A percentile compares a stretch with the other conserved stretches of the same genome.
phyloP scores from a whole-genome alignment of 1,140 invertebrate species.

The Asobara japonica region DNA sequence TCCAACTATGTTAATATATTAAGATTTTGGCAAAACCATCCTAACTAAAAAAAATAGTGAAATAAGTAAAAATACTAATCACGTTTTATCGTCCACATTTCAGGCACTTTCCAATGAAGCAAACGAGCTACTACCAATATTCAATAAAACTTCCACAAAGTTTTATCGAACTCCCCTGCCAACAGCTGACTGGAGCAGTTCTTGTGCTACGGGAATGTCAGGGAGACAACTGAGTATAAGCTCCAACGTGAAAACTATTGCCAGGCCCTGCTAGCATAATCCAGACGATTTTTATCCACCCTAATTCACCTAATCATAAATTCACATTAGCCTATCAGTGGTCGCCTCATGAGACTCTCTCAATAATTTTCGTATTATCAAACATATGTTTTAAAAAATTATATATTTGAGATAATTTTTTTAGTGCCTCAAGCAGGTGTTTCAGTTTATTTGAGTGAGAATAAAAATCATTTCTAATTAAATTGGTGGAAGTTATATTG shows the following conservation, averaged over 20 bases:
- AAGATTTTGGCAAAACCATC: no score
- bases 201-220: conserved; percentile 61
- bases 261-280: neutral
- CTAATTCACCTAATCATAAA: neutral
- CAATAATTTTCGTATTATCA: no score
- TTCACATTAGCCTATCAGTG: neutral
- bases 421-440: no score
- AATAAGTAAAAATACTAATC: neutral
- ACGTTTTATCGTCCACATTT: conserved; percentile 39
- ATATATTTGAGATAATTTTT: no score
- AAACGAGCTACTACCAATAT: conserved; percentile 94
- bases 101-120: conserved; percentile 94
- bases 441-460: no score
- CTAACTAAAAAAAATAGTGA: neutral
- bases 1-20: no score
- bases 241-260: conserved; percentile 35
- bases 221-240: conserved; percentile 58
- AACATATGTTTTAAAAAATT: no score
- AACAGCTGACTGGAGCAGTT: conserved; percentile 87
- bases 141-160: conserved; percentile 93
- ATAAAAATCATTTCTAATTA: no score
- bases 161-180: conserved; percentile 86
- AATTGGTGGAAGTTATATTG: no score
- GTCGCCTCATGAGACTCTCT: no score
- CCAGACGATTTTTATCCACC: neutral